A percentile compares a stretch with the other conserved stretches of the same genome.
phyloP scores from a whole-genome alignment of 2,888 invertebrate species.

The Thecocarcelia acutangulata region DNA sequence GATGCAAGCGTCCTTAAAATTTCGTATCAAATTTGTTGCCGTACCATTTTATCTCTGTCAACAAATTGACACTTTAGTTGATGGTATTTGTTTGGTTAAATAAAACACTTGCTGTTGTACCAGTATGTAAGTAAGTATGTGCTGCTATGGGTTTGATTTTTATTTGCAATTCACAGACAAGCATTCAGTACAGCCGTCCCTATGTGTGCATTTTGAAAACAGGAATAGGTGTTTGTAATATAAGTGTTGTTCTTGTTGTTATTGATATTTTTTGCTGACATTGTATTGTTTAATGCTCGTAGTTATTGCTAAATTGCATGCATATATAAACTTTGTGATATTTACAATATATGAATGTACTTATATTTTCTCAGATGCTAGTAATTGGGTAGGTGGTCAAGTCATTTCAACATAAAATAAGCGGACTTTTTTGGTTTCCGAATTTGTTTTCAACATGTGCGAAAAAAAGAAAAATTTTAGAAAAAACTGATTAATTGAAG shows the following conservation, averaged over 20 bases:
- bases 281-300: constrained; percentile 28
- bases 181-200: background rate
- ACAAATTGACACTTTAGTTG: constrained; percentile 81
- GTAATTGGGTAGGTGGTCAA: background rate
- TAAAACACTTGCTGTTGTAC: constrained; percentile 51
- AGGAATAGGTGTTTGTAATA: constrained; percentile 7
- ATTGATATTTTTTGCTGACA: constrained; percentile 32
- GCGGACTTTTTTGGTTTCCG: too few species aligned
- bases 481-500: too few species aligned
- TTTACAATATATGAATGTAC: background rate
- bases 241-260: background rate
- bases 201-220: background rate
- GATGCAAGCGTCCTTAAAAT: constrained; percentile 41
- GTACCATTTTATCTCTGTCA: constrained; percentile 79
- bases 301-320: background rate
- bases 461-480: too few species aligned
- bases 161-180: constrained; percentile 1
- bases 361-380: background rate
- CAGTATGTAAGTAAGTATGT: background rate
- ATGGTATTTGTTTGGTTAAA: constrained; percentile 72
- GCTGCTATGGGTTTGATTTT: constrained; percentile 28
- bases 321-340: background rate
- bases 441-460: too few species aligned
- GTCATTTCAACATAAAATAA: background rate
- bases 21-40: constrained; percentile 49